Percentiles rank a stretch among this genome's conserved stretches.
Evolutionary conservation across 2,888 invertebrate species (phyloP).

Genomic region (Hirtodrosophila confusa): DNA sequence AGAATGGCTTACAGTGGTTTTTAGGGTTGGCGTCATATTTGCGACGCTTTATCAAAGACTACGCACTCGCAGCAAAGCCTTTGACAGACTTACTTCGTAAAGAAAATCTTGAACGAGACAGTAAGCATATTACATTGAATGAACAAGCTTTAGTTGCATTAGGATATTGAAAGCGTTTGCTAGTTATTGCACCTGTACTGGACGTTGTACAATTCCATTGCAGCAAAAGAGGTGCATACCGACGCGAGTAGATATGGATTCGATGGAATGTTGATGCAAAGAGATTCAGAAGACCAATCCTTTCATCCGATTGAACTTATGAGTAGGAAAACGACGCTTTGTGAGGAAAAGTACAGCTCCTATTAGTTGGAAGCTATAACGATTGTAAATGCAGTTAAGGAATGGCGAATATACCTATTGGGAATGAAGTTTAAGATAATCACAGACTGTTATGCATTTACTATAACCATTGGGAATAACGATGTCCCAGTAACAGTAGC

Average conservation of each 20-base stretch:
- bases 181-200: too few species aligned
- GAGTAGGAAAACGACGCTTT: not conserved
- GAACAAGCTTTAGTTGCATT: too few species aligned
- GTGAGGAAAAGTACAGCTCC: not conserved
- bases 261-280: not conserved
- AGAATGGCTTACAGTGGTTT: too few species aligned
- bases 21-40: too few species aligned
- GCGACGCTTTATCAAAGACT: not conserved
- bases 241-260: constrained; percentile 1
- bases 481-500: constrained; percentile 1
- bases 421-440: not conserved
- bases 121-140: not conserved
- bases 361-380: not conserved
- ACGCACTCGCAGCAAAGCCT: not conserved
- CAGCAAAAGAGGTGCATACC: not conserved
- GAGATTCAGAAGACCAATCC: not conserved
- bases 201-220: not conserved
- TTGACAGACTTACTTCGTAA: constrained; percentile 3
- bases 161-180: too few species aligned
- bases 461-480: not conserved
- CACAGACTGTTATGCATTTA: not conserved
- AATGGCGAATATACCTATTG: not conserved
- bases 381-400: not conserved
- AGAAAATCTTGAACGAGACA: not conserved
- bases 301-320: too few species aligned